A percentile compares a stretch with the other conserved stretches of the same genome.
phyloP scores from a whole-genome alignment of 2,888 invertebrate genomes.

The Clunio marinus region DNA sequence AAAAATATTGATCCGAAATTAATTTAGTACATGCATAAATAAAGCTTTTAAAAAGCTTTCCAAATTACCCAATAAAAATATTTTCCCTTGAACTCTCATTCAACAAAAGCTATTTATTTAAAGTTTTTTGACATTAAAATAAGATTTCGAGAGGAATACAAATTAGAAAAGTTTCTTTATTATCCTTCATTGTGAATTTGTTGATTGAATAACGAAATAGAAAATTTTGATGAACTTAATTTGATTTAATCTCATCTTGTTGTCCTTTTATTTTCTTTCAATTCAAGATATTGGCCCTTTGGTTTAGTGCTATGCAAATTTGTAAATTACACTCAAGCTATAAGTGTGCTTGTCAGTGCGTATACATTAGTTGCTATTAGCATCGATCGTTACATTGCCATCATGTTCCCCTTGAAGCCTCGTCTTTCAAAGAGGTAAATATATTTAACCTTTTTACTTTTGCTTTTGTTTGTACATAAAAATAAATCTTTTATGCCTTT shows the following conservation, averaged over 20 bases:
- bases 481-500: not conserved
- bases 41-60: not conserved
- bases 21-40: not conserved
- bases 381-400: conserved; percentile 83
- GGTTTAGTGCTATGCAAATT: conserved; percentile 74
- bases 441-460: not conserved
- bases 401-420: conserved; percentile 81
- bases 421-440: conserved; percentile 65
- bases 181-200: no score
- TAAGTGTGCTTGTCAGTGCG: conserved; percentile 78
- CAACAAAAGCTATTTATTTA: no score
- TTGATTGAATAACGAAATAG: no score
- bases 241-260: not conserved
- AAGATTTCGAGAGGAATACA: no score
- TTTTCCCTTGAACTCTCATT: no score
- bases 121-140: no score
- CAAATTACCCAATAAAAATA: no score
- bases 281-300: conserved; percentile 73
- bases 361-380: conserved; percentile 89
- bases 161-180: no score
- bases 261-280: not conserved
- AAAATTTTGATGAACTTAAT: not conserved
- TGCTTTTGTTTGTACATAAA: not conserved
- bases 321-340: conserved; percentile 77
- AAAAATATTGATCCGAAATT: no score